A percentile compares a stretch with the other conserved stretches of the same genome.
These are phyloP conservation scores for Clusia tigrina DNA, from an alignment of 2,888 invertebrate species.

Conservation along the genomic window DNA sequence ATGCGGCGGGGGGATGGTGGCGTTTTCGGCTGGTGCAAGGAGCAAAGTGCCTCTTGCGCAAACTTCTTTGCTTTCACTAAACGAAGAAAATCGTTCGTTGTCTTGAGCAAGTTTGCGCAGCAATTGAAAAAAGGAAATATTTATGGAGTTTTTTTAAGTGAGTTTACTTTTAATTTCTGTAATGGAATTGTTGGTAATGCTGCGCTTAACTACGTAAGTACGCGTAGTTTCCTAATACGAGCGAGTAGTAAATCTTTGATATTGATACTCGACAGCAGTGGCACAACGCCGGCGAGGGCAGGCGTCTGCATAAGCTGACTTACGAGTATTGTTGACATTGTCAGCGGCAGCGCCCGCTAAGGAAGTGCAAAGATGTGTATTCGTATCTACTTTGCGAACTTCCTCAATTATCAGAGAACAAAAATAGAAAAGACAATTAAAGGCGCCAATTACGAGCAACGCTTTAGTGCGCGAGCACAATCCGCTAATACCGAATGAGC, in stretches of 20 bases:
- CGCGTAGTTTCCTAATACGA: slow-evolving; percentile 7
- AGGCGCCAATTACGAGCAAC: too few species aligned
- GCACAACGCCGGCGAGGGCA: background rate
- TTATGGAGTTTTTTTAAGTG: slow-evolving; percentile 35
- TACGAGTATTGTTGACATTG: background rate
- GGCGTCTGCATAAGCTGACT: background rate
- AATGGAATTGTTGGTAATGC: slow-evolving; percentile 47
- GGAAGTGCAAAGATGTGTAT: too few species aligned
- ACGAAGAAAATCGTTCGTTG: slow-evolving; percentile 9
- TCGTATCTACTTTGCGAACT: too few species aligned
- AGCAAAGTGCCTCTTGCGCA: too few species aligned
- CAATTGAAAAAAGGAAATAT: slow-evolving; percentile 48
- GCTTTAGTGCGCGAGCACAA: too few species aligned
- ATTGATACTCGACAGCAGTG: too few species aligned
- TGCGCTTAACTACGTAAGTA: slow-evolving; percentile 12
- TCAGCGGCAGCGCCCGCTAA: too few species aligned
- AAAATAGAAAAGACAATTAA: too few species aligned
- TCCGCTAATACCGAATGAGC: too few species aligned
- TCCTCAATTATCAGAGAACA: too few species aligned
- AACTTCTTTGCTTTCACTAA: slow-evolving; percentile 1
- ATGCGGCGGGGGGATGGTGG: background rate
- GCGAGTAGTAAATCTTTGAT: background rate
- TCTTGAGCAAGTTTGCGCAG: slow-evolving; percentile 38
- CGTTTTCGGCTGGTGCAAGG: background rate
- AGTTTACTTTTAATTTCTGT: slow-evolving; percentile 48